These are phyloP conservation scores for Melikaiella ostensackeni DNA, from an alignment of 2,888 invertebrate genomes.

Conservation along the genomic window DNA sequence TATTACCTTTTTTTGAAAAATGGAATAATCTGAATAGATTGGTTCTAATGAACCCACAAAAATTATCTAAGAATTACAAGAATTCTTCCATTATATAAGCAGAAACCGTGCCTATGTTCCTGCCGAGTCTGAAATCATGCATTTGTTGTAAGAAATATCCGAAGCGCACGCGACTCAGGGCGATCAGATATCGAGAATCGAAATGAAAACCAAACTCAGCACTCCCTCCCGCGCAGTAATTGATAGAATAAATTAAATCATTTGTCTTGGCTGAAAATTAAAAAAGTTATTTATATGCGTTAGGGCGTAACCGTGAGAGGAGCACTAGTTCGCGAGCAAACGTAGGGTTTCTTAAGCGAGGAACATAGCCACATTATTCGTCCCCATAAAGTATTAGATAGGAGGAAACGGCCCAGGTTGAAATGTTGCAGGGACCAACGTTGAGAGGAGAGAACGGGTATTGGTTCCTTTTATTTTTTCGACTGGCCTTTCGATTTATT, in stretches of 20 bases:
- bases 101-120: no score
- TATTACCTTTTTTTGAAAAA: no score
- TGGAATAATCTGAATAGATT: no score
- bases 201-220: slow-evolving; percentile 71
- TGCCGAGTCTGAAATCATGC: no score
- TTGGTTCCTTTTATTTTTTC: slow-evolving; percentile 60
- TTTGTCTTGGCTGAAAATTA: slow-evolving; percentile 70
- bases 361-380: slow-evolving; percentile 13
- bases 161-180: no score
- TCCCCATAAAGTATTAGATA: slow-evolving; percentile 25
- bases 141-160: no score
- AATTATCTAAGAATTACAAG: no score
- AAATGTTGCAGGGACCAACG: not conserved
- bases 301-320: slow-evolving; percentile 28
- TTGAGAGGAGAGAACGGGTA: not conserved
- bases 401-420: slow-evolving; percentile 5
- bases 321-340: slow-evolving; percentile 14
- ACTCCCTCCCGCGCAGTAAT: slow-evolving; percentile 63
- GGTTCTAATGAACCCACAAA: no score
- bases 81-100: no score
- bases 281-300: slow-evolving; percentile 66
- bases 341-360: not conserved
- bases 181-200: slow-evolving; percentile 65
- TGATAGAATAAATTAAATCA: slow-evolving; percentile 75
- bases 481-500: slow-evolving; percentile 70